A percentile compares a stretch with the other conserved stretches of the same genome.
These are phyloP conservation scores for Dinoponera quadriceps DNA, from an alignment of 1,140 invertebrate species.

Conservation along the genomic window DNA sequence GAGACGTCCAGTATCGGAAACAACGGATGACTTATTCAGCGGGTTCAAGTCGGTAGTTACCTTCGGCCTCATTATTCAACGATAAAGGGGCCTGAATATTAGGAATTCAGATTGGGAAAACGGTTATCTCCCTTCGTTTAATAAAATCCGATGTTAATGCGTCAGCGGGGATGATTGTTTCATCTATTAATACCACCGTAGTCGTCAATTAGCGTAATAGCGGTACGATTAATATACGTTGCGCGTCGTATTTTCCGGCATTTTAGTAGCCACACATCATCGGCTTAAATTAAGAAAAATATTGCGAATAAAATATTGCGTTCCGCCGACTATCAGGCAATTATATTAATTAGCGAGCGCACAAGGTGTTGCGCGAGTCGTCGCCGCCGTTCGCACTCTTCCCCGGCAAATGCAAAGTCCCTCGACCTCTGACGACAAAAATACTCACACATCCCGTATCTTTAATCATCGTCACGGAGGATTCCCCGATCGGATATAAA, in stretches of 20 bases:
- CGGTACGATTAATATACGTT: no score
- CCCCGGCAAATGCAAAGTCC: no score
- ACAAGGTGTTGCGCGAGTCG: no score
- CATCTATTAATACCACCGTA: background rate
- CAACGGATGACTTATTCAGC: constrained; percentile 18
- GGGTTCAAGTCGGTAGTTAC: background rate
- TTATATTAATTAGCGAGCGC: background rate
- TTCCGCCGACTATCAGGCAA: background rate
- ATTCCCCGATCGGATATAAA: background rate
- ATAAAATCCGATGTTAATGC: background rate
- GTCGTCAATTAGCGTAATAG: background rate
- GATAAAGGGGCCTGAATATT: background rate
- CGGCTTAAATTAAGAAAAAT: no score
- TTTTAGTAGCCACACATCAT: no score
- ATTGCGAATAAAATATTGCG: no score
- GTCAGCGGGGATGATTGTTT: constrained; percentile 17
- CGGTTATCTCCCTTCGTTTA: background rate
- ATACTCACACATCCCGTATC: no score
- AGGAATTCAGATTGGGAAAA: constrained; percentile 7
- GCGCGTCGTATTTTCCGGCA: no score
- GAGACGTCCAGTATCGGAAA: background rate
- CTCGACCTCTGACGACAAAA: no score
- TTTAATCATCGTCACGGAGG: no score
- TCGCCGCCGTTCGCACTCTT: no score
- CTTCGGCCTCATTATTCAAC: background rate